Base-by-base conservation (phyloP, 2,797 vertebrate genomes). In the Zenarchopterus dispar region DNA sequence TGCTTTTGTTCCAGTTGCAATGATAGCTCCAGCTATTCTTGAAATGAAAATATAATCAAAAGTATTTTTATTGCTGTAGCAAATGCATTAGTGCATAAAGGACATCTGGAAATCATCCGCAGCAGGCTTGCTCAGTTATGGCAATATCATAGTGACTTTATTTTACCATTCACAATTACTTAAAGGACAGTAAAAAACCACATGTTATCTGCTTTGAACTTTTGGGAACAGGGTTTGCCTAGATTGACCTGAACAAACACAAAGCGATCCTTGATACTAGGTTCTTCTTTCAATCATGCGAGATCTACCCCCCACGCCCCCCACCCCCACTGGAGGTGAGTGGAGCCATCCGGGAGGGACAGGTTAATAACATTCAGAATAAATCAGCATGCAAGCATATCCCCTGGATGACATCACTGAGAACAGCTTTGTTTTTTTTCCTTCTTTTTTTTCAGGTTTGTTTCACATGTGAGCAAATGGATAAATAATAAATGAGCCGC, bases 141-240 rank as follows among this genome's bases (percentile, higher is more conserved):
- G 88, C 88, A 88, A 84, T 91, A 91, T 91, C 90, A 84, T 79
- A 80, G 88, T 52, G 78, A 89, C 84, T 91, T 90, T 88, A 91
- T 90, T 91, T 89, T 89, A 89, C 84, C 88, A 90, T 93, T 92
- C 80, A 81, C 92, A 91, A 93, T 93, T 92, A 93, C 85, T 92
- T 81, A 85, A 92, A 92, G 91, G 87, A 89, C 89, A 86, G 82
- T 84, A 62, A 59, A 85, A 84, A 86, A 85, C 81, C 88, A 81
- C 80, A 89, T 82, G 84, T 77, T 78, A 68, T 81, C 76, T 76
- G 75, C 89, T 92, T 92, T 93, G 89, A 92, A 91, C 84, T 89
- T 50, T 28, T 24, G 26, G 69, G 66, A 57, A 46, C 50, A 51
- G 59, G 66, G 59, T 81, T 88, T 76, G 78, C 81, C 81, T 75